Percentiles rank a stretch among this genome's conserved stretches.
These are phyloP conservation scores for Characodon lateralis DNA, from an alignment of 2,797 vertebrate species.

Conservation along the genomic window DNA sequence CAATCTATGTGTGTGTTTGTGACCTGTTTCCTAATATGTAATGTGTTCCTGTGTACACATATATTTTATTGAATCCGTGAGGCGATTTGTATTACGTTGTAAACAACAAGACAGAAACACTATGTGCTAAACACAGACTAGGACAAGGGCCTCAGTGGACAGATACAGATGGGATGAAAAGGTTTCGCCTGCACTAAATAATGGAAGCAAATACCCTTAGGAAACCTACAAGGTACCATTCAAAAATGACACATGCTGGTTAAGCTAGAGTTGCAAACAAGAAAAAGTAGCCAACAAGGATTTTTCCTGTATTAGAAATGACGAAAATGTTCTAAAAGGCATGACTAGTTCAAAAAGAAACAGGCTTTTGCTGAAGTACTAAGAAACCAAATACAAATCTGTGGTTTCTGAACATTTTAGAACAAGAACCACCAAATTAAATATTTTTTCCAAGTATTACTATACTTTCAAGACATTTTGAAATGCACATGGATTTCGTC, in stretches of 20 bases:
- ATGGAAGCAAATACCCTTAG: slow-evolving; percentile 64
- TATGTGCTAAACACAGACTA: slow-evolving; percentile 70
- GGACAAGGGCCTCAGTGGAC: slow-evolving; percentile 58
- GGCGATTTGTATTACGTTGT: slow-evolving; percentile 47
- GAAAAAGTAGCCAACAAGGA: not conserved
- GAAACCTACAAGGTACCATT: slow-evolving; percentile 50
- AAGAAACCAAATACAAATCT: not conserved
- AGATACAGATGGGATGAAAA: slow-evolving; percentile 61
- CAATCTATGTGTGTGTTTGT: slow-evolving; percentile 51
- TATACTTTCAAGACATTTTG: not conserved
- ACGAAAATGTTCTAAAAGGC: not conserved
- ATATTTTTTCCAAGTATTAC: not conserved
- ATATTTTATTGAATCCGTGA: slow-evolving; percentile 33
- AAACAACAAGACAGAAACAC: slow-evolving; percentile 65
- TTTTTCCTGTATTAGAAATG: not conserved
- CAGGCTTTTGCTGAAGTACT: not conserved
- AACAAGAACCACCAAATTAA: not conserved
- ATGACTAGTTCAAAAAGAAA: not conserved
- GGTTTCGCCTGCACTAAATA: slow-evolving; percentile 64
- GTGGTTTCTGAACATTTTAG: not conserved
- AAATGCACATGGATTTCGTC: not conserved
- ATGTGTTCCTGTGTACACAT: slow-evolving; percentile 33
- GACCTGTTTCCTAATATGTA: slow-evolving; percentile 49
- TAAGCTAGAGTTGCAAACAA: not conserved
- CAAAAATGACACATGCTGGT: slow-evolving; percentile 64